Conservation (phyloP, 2,797 vertebrate genomes). For the Myioborus miniatus region DNA sequence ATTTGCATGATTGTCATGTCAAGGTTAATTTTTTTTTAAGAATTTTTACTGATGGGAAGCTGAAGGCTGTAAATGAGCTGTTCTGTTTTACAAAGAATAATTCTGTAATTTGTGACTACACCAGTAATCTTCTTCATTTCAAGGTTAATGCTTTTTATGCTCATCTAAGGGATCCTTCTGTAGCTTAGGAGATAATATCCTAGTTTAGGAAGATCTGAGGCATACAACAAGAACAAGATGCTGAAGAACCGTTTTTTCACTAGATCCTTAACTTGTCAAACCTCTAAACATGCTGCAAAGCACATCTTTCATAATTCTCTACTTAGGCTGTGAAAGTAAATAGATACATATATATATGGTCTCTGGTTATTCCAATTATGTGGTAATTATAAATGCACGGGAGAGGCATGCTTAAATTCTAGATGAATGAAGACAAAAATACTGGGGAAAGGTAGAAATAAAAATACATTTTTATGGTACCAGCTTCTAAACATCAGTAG, state of each 20-base stretch:
- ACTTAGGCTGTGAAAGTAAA: background rate
- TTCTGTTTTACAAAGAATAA: background rate
- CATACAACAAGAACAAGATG: background rate
- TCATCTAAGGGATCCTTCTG: background rate
- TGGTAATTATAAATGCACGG: background rate
- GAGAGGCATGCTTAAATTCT: background rate
- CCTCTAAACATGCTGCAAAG: background rate
- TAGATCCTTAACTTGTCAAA: background rate
- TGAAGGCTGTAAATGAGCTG: background rate
- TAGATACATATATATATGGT: too few species aligned
- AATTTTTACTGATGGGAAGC: background rate
- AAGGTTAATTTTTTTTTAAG: background rate
- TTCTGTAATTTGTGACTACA: background rate
- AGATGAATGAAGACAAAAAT: background rate
- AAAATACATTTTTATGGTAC: background rate
- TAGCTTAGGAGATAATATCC: background rate
- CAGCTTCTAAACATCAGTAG: background rate
- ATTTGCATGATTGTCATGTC: rapidly evolving
- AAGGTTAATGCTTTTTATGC: background rate
- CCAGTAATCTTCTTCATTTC: background rate
- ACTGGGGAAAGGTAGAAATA: background rate
- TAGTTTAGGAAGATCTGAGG: background rate
- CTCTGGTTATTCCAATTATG: background rate
- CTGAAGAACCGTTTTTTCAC: background rate
- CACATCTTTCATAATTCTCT: background rate